Conservation (phyloP, 1,140 invertebrate genomes). For the Anadara kagoshimensis region DNA sequence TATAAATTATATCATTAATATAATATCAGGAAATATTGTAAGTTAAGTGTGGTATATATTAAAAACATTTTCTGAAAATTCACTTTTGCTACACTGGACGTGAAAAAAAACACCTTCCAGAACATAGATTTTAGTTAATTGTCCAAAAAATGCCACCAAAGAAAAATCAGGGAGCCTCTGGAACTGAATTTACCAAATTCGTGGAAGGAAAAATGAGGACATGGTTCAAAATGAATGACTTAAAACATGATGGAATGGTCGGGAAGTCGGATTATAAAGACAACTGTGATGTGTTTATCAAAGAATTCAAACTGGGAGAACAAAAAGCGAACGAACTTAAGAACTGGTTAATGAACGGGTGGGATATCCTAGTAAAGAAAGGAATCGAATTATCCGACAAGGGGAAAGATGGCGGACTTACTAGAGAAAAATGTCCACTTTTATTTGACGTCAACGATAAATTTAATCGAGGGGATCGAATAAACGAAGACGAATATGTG, state of each 20-base stretch:
- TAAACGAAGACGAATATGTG: constrained; percentile 30
- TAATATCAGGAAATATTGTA: too few relatives aligned
- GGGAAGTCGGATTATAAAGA: constrained; percentile 27
- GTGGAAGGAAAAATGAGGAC: constrained; percentile 34
- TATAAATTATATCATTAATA: too few relatives aligned
- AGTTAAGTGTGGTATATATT: too few relatives aligned
- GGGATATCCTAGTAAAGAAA: constrained; percentile 33
- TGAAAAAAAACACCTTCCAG: too few relatives aligned
- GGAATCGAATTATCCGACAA: constrained; percentile 9
- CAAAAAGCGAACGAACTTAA: neutral
- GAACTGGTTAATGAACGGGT: constrained; percentile 33
- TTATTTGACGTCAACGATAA: constrained; percentile 19
- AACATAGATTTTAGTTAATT: too few relatives aligned
- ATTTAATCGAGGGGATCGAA: constrained; percentile 8
- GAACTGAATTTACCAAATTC: neutral
- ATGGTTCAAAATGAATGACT: constrained; percentile 38
- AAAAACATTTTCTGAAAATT: too few relatives aligned
- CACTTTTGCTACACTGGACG: too few relatives aligned
- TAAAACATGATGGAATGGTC: constrained; percentile 26
- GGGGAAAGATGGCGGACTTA: constrained; percentile 15
- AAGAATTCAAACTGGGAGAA: constrained; percentile 19
- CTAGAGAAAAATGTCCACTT: constrained; percentile 2
- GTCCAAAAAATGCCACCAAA: too few relatives aligned
- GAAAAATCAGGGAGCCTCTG: too few relatives aligned
- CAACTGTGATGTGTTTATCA: constrained; percentile 26